These are phyloP conservation scores for Amiota mariae DNA, from an alignment of 2,888 invertebrate species.

Conservation along the genomic window DNA sequence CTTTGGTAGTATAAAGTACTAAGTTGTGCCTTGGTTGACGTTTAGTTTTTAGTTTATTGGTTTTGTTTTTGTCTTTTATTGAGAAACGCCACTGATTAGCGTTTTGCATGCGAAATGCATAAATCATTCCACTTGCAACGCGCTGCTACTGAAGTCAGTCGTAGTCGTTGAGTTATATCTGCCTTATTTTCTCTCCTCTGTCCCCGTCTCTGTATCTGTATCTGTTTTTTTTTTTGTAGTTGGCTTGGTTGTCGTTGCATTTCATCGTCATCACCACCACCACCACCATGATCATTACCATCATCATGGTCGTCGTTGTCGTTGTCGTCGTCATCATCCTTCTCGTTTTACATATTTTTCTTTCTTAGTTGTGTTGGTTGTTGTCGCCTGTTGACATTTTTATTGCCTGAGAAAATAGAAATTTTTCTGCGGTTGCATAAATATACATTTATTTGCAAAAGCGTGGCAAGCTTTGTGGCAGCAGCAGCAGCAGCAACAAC, in stretches of 20 bases:
- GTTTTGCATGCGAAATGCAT: constrained; percentile 64
- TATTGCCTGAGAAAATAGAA: constrained; percentile 65
- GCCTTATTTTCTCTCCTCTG: background rate
- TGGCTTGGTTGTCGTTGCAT: background rate
- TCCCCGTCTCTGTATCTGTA: too few relatives aligned
- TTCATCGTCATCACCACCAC: too few relatives aligned
- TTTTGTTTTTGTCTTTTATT: constrained; percentile 46
- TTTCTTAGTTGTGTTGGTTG: constrained; percentile 4
- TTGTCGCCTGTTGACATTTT: constrained; percentile 60
- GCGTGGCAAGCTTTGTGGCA: background rate
- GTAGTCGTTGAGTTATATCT: background rate
- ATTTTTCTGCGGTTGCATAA: constrained; percentile 42
- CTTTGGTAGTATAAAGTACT: background rate
- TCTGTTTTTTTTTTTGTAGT: background rate
- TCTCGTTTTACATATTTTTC: background rate
- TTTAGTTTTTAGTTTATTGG: constrained; percentile 9
- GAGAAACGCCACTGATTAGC: constrained; percentile 58
- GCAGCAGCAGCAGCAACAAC: too few relatives aligned
- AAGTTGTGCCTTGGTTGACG: background rate
- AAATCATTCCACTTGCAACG: constrained; percentile 49
- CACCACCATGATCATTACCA: too few relatives aligned
- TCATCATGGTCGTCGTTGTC: background rate
- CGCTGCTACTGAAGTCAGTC: background rate
- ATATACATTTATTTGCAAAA: background rate
- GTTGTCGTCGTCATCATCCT: background rate